These are phyloP conservation scores for Scaptomyza caliginosa DNA, from an alignment of 2,888 invertebrate genomes.

Conservation along the genomic window DNA sequence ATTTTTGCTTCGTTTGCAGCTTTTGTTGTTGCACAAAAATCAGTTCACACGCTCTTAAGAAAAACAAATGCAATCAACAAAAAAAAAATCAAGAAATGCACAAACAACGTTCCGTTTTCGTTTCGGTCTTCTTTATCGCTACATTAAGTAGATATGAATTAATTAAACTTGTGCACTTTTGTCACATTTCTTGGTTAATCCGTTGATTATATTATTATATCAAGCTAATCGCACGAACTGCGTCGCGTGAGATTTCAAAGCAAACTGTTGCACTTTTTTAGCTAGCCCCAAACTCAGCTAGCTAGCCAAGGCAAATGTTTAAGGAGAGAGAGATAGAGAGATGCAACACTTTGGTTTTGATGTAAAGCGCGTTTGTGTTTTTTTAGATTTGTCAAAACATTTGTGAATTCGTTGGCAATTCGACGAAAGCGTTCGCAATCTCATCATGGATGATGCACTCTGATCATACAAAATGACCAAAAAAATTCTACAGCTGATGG, in stretches of 20 bases:
- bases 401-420: conserved; percentile 37
- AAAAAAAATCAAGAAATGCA: not conserved
- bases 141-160: not conserved
- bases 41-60: conserved; percentile 21
- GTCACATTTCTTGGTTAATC: not conserved
- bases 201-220: no score
- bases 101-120: no score
- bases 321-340: not conserved
- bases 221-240: conserved; percentile 45
- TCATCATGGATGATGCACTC: conserved; percentile 6
- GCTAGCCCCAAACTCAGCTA: conserved; percentile 47
- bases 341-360: not conserved
- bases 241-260: conserved; percentile 71
- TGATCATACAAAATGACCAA: not conserved
- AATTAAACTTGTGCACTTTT: conserved; percentile 8
- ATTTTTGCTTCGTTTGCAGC: not conserved
- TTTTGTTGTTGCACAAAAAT: conserved; percentile 12
- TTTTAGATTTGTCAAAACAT: conserved; percentile 47
- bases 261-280: conserved; percentile 57
- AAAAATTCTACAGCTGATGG: conserved; percentile 1
- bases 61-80: not conserved
- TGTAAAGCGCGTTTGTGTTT: conserved; percentile 45
- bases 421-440: conserved; percentile 1
- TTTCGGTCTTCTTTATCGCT: not conserved
- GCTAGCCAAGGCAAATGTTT: not conserved